phyloP scores from a whole-genome alignment of 2,797 vertebrate genomes.

The Acanthurus leucopareius region DNA sequence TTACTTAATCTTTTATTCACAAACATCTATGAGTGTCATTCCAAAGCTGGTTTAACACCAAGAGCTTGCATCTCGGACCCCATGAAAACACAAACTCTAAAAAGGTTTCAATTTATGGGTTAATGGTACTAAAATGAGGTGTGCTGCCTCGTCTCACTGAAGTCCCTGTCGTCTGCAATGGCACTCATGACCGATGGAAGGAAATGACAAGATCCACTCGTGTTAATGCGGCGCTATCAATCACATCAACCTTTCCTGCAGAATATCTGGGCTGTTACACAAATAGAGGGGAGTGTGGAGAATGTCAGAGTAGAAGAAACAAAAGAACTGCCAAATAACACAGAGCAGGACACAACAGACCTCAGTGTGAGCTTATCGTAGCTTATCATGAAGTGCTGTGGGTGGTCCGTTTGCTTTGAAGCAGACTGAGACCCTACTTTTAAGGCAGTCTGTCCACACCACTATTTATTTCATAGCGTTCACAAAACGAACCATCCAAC shows the following conservation, averaged over 20 bases:
- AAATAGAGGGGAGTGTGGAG: slow-evolving; percentile 1
- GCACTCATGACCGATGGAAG: slow-evolving; percentile 17
- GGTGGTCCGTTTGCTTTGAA: neutral
- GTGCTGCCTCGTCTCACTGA: slow-evolving; percentile 16
- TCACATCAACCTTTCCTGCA: slow-evolving; percentile 23
- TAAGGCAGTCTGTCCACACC: neutral
- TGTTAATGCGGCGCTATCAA: slow-evolving; percentile 16
- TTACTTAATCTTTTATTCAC: slow-evolving; percentile 27
- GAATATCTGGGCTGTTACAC: slow-evolving; percentile 13
- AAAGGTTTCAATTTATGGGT: slow-evolving; percentile 7
- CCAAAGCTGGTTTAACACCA: neutral
- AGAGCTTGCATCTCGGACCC: slow-evolving; percentile 1
- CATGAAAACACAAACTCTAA: neutral
- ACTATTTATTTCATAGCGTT: neutral
- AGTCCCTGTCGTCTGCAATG: slow-evolving; percentile 9
- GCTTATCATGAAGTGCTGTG: neutral
- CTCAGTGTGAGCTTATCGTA: neutral
- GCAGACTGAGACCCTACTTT: neutral
- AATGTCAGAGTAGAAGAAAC: slow-evolving; percentile 9
- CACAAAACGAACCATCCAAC: neutral
- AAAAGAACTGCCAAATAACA: slow-evolving; percentile 9
- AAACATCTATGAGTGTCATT: slow-evolving; percentile 12
- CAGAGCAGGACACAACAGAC: neutral
- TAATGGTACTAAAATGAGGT: slow-evolving; percentile 7
- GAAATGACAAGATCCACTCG: slow-evolving; percentile 35